Conservation (phyloP, 2,797 vertebrate genomes). For the Tapera naevia region DNA sequence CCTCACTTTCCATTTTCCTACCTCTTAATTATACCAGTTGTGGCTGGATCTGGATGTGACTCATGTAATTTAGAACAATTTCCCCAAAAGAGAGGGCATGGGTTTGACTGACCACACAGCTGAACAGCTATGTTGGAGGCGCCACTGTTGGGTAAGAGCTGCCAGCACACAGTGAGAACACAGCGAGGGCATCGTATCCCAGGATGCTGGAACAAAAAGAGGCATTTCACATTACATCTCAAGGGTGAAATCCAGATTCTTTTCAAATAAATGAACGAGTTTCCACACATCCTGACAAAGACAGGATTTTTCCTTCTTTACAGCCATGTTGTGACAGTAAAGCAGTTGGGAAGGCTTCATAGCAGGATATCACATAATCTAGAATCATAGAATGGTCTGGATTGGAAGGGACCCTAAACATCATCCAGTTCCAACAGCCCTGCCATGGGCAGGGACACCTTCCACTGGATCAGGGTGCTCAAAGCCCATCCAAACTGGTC, state of each 20-base stretch:
- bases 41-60: neutral
- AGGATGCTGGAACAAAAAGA: neutral
- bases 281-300: neutral
- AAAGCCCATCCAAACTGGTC: too few species aligned
- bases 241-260: neutral
- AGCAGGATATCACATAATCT: neutral
- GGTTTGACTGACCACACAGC: constrained; percentile 36
- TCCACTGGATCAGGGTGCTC: too few species aligned
- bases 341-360: neutral
- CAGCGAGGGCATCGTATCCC: neutral
- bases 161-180: constrained; percentile 6
- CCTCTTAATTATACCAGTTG: neutral
- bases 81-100: neutral
- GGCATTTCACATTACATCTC: neutral
- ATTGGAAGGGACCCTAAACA: too few species aligned
- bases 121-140: neutral
- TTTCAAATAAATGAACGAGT: neutral
- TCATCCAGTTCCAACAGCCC: too few species aligned
- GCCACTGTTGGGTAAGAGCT: neutral
- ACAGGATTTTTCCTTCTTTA: neutral
- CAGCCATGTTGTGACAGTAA: neutral
- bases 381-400: too few species aligned
- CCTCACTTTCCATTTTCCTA: constrained; percentile 37
- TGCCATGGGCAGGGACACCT: too few species aligned
- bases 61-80: constrained; percentile 40